phyloP scores from a whole-genome alignment of 2,113 vertebrate species.

The Isichthys henryi region DNA sequence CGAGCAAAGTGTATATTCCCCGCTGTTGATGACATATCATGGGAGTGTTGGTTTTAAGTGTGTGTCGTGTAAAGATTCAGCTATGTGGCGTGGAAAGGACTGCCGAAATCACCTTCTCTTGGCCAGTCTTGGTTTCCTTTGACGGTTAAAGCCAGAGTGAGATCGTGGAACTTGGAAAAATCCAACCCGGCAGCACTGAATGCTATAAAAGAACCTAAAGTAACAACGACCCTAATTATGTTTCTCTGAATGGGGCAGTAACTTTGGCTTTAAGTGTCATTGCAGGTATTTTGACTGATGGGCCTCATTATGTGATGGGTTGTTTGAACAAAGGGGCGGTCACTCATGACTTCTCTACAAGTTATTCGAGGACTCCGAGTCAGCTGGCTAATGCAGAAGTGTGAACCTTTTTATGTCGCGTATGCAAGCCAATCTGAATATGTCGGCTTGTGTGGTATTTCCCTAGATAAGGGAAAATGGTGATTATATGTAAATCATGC shows the following conservation, averaged over 20 bases:
- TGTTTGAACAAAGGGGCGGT: background rate
- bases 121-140: background rate
- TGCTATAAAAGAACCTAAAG: background rate
- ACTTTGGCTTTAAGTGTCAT: background rate
- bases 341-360: background rate
- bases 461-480: background rate
- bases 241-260: background rate
- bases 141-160: background rate
- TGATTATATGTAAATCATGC: background rate
- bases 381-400: background rate
- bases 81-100: background rate
- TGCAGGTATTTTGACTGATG: background rate
- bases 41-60: background rate
- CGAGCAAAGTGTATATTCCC: background rate
- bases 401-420: background rate
- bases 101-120: background rate
- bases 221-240: background rate
- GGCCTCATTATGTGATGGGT: background rate
- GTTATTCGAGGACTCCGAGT: background rate
- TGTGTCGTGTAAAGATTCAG: background rate
- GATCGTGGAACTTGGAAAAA: background rate
- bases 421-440: background rate
- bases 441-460: background rate
- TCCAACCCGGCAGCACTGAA: background rate
- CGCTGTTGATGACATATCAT: background rate